Conservation (phyloP, 2,797 vertebrate genomes). For the Tragopan temminckii region DNA sequence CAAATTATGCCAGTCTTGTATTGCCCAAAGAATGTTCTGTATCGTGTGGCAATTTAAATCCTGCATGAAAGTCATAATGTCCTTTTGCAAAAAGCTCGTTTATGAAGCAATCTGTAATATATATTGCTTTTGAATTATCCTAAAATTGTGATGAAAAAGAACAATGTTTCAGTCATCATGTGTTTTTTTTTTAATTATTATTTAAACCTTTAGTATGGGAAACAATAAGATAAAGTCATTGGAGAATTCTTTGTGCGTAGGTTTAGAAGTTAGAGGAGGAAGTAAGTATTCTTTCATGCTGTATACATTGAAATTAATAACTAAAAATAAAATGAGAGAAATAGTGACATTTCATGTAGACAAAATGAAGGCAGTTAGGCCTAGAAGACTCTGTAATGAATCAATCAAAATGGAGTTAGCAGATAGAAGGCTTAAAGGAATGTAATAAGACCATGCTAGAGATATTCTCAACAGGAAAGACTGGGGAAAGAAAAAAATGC, state of each 20-base stretch:
- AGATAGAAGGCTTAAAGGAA: conserved; percentile 15
- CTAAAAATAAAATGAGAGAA: conserved; percentile 8
- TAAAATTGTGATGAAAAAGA: not conserved
- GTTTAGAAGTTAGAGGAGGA: not conserved
- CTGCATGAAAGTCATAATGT: not conserved
- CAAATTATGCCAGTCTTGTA: not conserved
- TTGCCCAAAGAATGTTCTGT: not conserved
- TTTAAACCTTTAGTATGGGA: not conserved
- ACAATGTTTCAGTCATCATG: not conserved
- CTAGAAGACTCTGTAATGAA: not conserved
- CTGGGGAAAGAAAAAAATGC: not conserved
- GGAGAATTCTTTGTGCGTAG: not conserved
- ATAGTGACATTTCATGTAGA: not conserved
- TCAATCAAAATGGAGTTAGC: conserved; percentile 15
- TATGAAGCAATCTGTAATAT: not conserved
- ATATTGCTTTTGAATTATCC: not conserved
- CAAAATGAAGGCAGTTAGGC: not conserved
- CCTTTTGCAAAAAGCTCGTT: not conserved
- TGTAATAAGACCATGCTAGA: not conserved
- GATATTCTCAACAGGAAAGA: not conserved
- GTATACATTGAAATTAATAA: not conserved
- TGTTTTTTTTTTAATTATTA: not conserved
- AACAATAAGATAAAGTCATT: not conserved
- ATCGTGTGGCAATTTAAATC: not conserved
- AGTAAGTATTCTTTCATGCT: not conserved